Evolutionary conservation across 2,113 vertebrate genomes (phyloP), one percentile per base, ranked within the genome.

Genomic region (Formicarius rufipectus): DNA sequence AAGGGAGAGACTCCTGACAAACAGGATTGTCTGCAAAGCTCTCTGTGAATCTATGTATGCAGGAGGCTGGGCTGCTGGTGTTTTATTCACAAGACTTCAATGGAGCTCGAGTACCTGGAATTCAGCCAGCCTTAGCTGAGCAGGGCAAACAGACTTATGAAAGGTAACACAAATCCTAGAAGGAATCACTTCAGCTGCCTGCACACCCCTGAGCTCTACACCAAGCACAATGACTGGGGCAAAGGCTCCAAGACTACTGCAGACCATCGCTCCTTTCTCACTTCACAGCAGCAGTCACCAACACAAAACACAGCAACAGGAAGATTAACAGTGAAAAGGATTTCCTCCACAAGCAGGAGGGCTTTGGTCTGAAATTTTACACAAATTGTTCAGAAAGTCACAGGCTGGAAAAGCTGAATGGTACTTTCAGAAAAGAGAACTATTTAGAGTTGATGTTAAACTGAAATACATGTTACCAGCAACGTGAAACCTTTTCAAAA

Each of bases 101-200:
- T 78, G 72, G 75, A 92, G 79, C 42, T 50, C 33, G 78, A 89
- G 93, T 74, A 93, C 31, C 91, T 97, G 93, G 93, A 95, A 92
- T 79, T 20, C 58, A 81, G 93, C 93, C 95, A 94, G 92, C 63
- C 55, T 80, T 59, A 81, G 86, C 20, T 86, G 58, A 71, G 68
- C 68, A 93, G 87, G 76, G 88, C 92, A 96, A 95, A 88, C 88
- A 94, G 85, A 94, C 75, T 94, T 78, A 81, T 78, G 75, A 92
- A 95, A 94, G 93, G 88, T 92, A 96, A 77, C 84, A 92, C 81
- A 83, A 81, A 93, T 35, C 56, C 63, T 47, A n/a, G 45, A 86
- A 95, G 58, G 64, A 92, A 86, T 40, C 35, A 16, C 74, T 92
- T 78, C 83, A 95, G 80, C 80, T 77, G 28, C 83, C 84, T 12